Conservation (phyloP, 1,140 invertebrate genomes). For the Drosophila arizonae region DNA sequence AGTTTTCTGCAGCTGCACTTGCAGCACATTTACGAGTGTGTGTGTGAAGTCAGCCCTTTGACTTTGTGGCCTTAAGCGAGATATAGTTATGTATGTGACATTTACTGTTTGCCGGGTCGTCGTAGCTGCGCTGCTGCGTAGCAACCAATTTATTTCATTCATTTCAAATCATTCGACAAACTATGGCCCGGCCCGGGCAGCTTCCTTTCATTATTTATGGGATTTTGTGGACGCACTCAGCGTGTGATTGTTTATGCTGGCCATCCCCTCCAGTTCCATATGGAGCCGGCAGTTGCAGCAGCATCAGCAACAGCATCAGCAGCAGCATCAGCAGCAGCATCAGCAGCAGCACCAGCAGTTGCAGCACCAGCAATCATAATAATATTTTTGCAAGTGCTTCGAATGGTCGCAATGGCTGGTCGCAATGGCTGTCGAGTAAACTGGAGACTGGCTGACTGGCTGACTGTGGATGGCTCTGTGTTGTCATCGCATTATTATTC, state of each 20-base stretch:
- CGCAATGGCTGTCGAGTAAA: constrained; percentile 16
- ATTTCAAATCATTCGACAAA: constrained; percentile 54
- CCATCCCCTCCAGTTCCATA: background rate
- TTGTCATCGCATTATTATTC: constrained; percentile 64
- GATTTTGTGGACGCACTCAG: constrained; percentile 56
- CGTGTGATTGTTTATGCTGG: constrained; percentile 62
- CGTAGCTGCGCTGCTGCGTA: constrained; percentile 19
- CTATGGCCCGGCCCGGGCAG: constrained; percentile 33
- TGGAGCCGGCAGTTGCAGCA: constrained; percentile 11
- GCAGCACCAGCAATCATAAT: constrained; percentile 48
- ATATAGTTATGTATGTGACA: constrained; percentile 26
- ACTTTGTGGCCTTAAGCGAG: constrained; percentile 28
- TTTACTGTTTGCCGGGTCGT: constrained; percentile 21
- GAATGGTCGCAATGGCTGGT: constrained; percentile 17
- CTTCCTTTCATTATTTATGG: constrained; percentile 60
- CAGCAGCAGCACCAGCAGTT: constrained; percentile 9
- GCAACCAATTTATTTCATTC: constrained; percentile 55
- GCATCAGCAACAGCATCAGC: constrained; percentile 4
- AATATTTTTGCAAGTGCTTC: constrained; percentile 54
- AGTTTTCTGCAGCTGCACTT: background rate
- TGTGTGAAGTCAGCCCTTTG: constrained; percentile 1
- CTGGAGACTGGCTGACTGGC: constrained; percentile 14
- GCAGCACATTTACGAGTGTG: too few species aligned
- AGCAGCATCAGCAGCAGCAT: background rate
- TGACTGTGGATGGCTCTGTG: constrained; percentile 36